Conservation (phyloP, 2,888 invertebrate genomes). For the Baccha elongata region DNA sequence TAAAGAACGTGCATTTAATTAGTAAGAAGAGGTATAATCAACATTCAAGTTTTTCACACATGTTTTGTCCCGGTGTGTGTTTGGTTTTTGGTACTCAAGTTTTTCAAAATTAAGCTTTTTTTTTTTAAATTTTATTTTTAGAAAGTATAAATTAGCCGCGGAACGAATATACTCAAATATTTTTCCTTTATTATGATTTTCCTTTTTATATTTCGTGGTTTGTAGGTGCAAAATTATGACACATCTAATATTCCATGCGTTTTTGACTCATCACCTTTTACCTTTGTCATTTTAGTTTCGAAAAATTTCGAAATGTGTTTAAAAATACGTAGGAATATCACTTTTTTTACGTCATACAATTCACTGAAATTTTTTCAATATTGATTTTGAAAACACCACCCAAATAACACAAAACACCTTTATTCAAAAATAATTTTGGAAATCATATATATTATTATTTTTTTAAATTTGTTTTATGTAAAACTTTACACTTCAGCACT, state of each 20-base stretch:
- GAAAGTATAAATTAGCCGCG: constrained; percentile 65
- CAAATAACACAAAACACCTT: neutral
- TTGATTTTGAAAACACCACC: neutral
- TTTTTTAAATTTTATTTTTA: constrained; percentile 64
- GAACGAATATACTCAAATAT: constrained; percentile 66
- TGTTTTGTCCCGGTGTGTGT: constrained; percentile 50
- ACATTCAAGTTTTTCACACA: constrained; percentile 67
- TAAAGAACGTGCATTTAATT: constrained; percentile 45
- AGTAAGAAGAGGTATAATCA: constrained; percentile 13
- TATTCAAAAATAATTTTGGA: constrained; percentile 11
- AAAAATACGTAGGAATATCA: neutral
- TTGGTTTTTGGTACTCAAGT: constrained; percentile 53
- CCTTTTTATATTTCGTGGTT: constrained; percentile 49
- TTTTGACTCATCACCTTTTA: constrained; percentile 62
- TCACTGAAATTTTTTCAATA: neutral
- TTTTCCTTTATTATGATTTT: constrained; percentile 43
- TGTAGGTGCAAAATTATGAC: constrained; percentile 59
- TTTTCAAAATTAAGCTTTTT: constrained; percentile 47
- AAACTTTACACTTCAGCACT: constrained; percentile 30
- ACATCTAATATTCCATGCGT: constrained; percentile 68
- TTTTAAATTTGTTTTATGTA: neutral
- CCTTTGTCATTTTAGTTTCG: constrained; percentile 26
- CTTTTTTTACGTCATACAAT: constrained; percentile 10
- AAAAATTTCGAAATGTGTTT: constrained; percentile 19
- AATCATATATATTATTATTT: constrained; percentile 8